Conservation (phyloP, 1,140 invertebrate species). For the Hylaeus anthracinus region DNA sequence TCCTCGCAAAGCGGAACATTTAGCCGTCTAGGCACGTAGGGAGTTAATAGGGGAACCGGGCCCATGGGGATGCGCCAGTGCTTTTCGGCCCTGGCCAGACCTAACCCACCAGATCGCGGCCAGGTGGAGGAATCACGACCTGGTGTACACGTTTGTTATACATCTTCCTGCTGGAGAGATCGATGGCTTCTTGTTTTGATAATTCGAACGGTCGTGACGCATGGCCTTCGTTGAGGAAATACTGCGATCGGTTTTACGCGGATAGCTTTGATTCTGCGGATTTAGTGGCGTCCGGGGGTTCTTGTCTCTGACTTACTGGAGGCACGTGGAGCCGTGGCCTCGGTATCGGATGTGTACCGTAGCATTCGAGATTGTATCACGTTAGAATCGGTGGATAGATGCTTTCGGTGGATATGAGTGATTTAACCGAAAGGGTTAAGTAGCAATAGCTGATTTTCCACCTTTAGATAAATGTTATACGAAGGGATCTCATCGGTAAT, state of each 20-base stretch:
- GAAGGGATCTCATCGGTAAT: no score
- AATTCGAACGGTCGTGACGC: constrained; percentile 30
- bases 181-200: constrained; percentile 44
- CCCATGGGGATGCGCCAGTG: constrained; percentile 54
- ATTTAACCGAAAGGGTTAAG: no score
- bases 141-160: constrained; percentile 2
- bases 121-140: constrained; percentile 29
- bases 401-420: no score
- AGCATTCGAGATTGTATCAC: not conserved
- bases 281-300: not conserved
- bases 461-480: no score
- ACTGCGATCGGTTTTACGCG: constrained; percentile 13
- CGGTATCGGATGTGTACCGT: no score
- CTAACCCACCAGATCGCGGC: not conserved
- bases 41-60: constrained; percentile 76
- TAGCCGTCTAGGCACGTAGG: constrained; percentile 78
- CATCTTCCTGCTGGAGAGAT: constrained; percentile 26
- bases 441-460: no score
- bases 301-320: not conserved
- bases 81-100: constrained; percentile 43
- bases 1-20: constrained; percentile 77
- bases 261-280: constrained; percentile 18
- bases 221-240: constrained; percentile 35
- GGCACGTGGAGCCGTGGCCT: no score
- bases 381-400: no score